Percentiles rank a stretch among this genome's conserved stretches.
Conservation (phyloP, 2,113 vertebrate species). For the Physeter macrocephalus region DNA sequence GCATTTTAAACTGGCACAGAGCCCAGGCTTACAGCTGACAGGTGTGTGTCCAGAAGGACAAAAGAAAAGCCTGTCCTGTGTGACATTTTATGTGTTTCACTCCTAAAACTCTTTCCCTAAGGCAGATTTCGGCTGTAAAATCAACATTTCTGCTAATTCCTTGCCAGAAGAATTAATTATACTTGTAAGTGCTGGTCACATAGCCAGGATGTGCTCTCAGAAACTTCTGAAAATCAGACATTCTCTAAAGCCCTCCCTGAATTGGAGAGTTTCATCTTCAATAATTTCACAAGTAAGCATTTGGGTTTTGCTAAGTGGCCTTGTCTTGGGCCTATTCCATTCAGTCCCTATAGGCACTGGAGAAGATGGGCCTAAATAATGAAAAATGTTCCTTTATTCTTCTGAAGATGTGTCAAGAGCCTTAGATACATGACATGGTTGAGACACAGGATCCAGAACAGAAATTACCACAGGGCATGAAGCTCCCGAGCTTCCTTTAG, state of each 20-base stretch:
- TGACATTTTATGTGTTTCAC: conserved; percentile 5
- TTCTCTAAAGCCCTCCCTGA: background rate
- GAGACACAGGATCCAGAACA: background rate
- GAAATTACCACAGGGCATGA: background rate
- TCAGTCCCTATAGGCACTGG: background rate
- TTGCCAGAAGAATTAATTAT: conserved; percentile 26
- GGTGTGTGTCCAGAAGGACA: conserved; percentile 37
- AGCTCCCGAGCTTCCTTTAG: background rate
- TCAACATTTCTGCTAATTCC: background rate
- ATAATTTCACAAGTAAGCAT: background rate
- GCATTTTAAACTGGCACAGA: background rate
- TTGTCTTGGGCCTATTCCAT: background rate
- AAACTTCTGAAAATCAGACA: background rate
- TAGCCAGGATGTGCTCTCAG: conserved; percentile 9
- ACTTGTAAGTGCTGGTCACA: background rate
- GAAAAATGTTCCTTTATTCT: background rate
- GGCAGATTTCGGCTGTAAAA: background rate
- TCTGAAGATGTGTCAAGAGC: background rate
- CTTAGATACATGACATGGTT: background rate
- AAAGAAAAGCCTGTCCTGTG: background rate
- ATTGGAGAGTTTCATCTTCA: background rate
- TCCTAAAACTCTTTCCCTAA: background rate
- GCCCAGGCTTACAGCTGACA: conserved; percentile 49
- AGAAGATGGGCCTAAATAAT: background rate
- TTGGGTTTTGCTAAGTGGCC: background rate